Evolutionary conservation across 2,113 vertebrate species (phyloP).

Genomic region (Nothocercus julius): DNA sequence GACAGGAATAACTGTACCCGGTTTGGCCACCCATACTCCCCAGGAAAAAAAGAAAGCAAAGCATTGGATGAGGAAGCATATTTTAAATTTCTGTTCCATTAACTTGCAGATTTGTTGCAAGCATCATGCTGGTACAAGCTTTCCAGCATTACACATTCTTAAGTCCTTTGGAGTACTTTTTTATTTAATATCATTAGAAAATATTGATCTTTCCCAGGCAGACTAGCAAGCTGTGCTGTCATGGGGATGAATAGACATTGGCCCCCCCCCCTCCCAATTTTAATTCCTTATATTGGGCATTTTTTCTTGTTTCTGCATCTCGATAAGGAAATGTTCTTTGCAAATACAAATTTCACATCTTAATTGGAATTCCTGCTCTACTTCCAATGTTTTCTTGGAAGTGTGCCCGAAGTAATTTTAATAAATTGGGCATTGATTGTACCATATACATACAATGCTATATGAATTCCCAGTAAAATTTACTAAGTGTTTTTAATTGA

Average conservation of each 20-base stretch:
- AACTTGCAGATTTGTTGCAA: background rate
- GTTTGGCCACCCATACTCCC: background rate
- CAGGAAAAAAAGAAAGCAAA: too few species aligned
- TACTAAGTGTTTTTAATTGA: conserved; percentile 38
- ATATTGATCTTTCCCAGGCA: background rate
- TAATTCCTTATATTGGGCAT: background rate
- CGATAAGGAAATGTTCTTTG: background rate
- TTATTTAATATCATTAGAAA: background rate
- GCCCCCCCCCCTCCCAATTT: background rate
- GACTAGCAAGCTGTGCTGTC: background rate
- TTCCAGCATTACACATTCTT: background rate
- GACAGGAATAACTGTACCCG: background rate
- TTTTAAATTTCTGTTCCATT: background rate
- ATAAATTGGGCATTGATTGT: background rate
- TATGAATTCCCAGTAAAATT: conserved; percentile 29
- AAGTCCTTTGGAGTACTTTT: background rate
- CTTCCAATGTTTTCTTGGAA: background rate
- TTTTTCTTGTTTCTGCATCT: background rate
- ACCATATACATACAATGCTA: background rate
- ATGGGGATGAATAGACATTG: accelerated
- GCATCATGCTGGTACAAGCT: background rate
- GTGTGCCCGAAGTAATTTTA: background rate
- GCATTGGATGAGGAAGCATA: background rate
- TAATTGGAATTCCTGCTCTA: background rate
- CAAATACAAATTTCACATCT: background rate